phyloP scores from a whole-genome alignment of 2,113 vertebrate genomes.

The Colistium nudipinnis region DNA sequence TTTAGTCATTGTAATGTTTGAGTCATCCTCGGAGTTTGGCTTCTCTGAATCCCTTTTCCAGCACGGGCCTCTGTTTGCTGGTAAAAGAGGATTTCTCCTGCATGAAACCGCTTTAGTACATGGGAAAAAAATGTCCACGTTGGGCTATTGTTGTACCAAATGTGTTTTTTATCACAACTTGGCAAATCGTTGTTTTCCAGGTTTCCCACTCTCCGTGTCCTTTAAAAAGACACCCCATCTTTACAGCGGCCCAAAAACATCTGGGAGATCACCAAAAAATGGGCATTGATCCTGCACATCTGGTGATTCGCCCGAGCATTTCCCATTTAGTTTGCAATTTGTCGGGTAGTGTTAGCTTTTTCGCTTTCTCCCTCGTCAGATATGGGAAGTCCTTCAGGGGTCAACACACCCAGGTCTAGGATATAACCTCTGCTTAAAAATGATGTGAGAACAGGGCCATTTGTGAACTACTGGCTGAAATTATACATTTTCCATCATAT shows the following conservation, averaged over 20 bases:
- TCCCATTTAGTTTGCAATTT: slow-evolving; percentile 15
- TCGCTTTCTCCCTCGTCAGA: slow-evolving; percentile 9
- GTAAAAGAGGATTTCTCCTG: slow-evolving; percentile 49
- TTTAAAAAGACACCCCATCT: slow-evolving; percentile 27
- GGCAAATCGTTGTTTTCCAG: slow-evolving; percentile 39
- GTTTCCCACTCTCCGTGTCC: slow-evolving; percentile 27
- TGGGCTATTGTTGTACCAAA: slow-evolving; percentile 49
- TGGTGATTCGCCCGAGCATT: background rate
- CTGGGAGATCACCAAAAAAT: slow-evolving; percentile 20
- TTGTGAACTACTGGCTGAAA: slow-evolving; percentile 16
- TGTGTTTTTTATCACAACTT: slow-evolving; percentile 53
- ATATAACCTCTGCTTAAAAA: background rate
- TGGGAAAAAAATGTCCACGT: slow-evolving; percentile 54
- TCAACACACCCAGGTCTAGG: background rate
- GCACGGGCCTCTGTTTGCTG: slow-evolving; percentile 57
- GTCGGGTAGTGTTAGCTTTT: background rate
- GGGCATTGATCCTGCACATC: slow-evolving; percentile 7
- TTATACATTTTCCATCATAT: slow-evolving; percentile 1
- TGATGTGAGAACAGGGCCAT: slow-evolving; percentile 5
- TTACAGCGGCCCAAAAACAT: slow-evolving; percentile 15
- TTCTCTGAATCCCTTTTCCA: slow-evolving; percentile 54
- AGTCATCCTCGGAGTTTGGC: slow-evolving; percentile 47
- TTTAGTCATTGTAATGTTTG: slow-evolving; percentile 33
- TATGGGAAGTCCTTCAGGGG: slow-evolving; percentile 1
- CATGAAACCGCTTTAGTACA: slow-evolving; percentile 53